A percentile compares a stretch with the other conserved stretches of the same genome.
phyloP scores from a whole-genome alignment of 2,888 invertebrate genomes.

The Venusia cambrica region DNA sequence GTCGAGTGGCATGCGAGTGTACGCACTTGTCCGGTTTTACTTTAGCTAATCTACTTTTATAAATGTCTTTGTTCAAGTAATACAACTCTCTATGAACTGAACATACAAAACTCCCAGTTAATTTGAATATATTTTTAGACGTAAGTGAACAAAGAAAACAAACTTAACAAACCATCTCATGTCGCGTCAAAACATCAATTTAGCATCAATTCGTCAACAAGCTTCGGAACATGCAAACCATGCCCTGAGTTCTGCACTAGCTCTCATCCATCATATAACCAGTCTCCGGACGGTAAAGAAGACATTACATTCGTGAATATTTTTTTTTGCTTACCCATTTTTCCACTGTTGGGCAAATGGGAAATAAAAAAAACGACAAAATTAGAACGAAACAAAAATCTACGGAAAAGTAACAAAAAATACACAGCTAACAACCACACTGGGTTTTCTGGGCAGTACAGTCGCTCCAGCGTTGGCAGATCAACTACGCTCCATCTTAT shows the following conservation, averaged over 20 bases:
- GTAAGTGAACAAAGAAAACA: slow-evolving; percentile 1
- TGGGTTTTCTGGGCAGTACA: too few species aligned
- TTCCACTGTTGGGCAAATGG: too few species aligned
- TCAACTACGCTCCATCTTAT: too few species aligned
- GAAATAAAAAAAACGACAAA: too few species aligned
- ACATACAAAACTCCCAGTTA: background rate
- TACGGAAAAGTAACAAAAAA: too few species aligned
- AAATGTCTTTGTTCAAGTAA: background rate
- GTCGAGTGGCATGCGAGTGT: too few species aligned
- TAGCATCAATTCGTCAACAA: slow-evolving; percentile 12
- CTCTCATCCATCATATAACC: slow-evolving; percentile 9
- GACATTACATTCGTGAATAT: background rate
- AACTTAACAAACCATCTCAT: background rate
- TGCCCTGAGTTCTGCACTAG: slow-evolving; percentile 8
- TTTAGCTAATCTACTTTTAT: too few species aligned
- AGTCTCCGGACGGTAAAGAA: background rate
- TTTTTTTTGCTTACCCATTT: too few species aligned
- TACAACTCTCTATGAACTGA: background rate
- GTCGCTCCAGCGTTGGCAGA: too few species aligned
- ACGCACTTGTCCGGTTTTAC: slow-evolving; percentile 34
- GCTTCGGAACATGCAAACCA: slow-evolving; percentile 4
- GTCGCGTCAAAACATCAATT: slow-evolving; percentile 13
- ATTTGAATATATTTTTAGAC: too few species aligned
- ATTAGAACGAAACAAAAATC: too few species aligned
- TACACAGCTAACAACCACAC: too few species aligned